A percentile compares a stretch with the other conserved stretches of the same genome.
Evolutionary conservation across 2,797 vertebrate species (phyloP).

Genomic region (Leucoraja ocellata): DNA sequence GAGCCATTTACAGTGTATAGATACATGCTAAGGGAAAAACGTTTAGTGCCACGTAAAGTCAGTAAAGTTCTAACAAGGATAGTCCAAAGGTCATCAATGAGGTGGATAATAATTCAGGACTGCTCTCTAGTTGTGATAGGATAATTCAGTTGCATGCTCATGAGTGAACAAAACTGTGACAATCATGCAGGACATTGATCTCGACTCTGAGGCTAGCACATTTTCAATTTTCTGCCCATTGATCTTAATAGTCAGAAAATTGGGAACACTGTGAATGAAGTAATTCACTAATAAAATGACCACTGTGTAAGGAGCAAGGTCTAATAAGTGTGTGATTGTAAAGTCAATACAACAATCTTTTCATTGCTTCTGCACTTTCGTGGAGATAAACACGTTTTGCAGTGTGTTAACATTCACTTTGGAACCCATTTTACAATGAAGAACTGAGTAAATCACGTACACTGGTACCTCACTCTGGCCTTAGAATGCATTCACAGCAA

Average conservation of each 20-base stretch:
- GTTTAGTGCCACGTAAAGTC: no score
- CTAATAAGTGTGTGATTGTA: neutral
- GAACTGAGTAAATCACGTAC: conserved; percentile 5
- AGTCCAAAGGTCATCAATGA: no score
- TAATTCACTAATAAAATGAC: neutral
- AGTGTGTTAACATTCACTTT: conserved; percentile 10
- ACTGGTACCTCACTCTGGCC: no score
- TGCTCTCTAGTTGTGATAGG: no score
- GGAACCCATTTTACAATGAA: neutral
- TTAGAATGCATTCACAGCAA: no score
- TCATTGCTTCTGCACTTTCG: neutral
- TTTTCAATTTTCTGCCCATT: conserved; percentile 12
- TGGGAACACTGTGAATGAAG: conserved; percentile 7
- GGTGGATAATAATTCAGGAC: no score
- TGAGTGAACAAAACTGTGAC: neutral
- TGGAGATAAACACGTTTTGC: conserved; percentile 10
- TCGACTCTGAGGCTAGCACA: neutral
- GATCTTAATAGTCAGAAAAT: conserved; percentile 9
- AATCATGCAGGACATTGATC: neutral
- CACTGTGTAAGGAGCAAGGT: neutral
- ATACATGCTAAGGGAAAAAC: no score
- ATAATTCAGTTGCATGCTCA: no score
- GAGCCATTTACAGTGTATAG: no score
- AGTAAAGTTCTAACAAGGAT: no score
- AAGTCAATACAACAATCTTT: conserved; percentile 14